Conservation (phyloP, 2,797 vertebrate genomes). For the Salmo trutta region DNA sequence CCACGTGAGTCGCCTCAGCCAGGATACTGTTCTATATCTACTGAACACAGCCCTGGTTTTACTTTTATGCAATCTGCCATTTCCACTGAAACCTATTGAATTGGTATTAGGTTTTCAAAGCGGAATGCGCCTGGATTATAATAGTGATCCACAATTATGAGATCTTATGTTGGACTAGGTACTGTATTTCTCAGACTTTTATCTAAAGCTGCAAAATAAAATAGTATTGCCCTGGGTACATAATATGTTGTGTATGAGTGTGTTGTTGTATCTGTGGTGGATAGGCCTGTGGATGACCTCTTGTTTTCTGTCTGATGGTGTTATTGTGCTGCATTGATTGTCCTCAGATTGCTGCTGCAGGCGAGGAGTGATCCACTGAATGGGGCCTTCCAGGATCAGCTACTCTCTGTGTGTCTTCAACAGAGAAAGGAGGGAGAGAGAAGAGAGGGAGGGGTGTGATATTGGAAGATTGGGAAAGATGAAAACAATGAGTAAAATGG, state of each 20-base stretch:
- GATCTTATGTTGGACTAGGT: no score
- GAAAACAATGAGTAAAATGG: constrained; percentile 47
- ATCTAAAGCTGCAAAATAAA: no score
- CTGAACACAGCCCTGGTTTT: no score
- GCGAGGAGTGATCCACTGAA: neutral
- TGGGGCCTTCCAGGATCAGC: constrained; percentile 1
- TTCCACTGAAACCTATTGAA: no score
- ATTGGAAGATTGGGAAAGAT: constrained; percentile 54
- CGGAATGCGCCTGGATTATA: no score
- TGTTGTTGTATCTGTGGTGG: neutral
- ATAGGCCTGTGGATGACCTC: neutral
- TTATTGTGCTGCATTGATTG: constrained; percentile 9
- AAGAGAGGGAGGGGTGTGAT: neutral
- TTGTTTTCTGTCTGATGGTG: constrained; percentile 2
- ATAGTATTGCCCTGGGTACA: no score
- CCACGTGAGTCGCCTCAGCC: no score
- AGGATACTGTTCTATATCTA: no score
- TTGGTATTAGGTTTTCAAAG: no score
- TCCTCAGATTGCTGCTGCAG: neutral
- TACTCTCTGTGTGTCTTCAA: neutral
- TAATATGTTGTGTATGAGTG: neutral
- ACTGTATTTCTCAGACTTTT: no score
- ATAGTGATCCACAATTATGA: no score
- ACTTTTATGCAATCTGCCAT: no score
- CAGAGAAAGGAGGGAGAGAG: constrained; percentile 27